phyloP scores from a whole-genome alignment of 2,888 invertebrate species.

The Ditylenchus weischeri region DNA sequence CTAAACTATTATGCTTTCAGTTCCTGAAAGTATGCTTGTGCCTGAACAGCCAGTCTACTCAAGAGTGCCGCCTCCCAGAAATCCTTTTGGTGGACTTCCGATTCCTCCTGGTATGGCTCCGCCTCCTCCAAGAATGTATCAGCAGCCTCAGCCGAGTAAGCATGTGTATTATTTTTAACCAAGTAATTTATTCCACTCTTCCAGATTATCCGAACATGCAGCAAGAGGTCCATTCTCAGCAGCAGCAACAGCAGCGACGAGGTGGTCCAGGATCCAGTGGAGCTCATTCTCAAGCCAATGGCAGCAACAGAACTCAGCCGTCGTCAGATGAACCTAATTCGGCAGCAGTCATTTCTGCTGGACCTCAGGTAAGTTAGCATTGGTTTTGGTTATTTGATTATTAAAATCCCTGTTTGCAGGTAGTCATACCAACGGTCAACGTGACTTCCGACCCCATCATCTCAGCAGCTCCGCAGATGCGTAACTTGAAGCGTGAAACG shows the following conservation, averaged over 20 bases:
- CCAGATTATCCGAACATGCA: background rate
- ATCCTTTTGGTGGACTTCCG: background rate
- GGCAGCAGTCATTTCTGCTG: conserved; percentile 32
- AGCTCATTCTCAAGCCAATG: background rate
- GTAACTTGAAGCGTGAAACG: conserved; percentile 70
- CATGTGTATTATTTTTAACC: background rate
- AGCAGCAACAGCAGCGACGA: background rate
- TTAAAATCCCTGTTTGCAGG: background rate
- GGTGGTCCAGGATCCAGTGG: background rate
- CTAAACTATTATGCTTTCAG: conserved; percentile 8
- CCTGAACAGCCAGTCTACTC: conserved; percentile 17
- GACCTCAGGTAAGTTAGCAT: conserved; percentile 26
- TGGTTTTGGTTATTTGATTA: background rate
- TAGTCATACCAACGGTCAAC: conserved; percentile 11
- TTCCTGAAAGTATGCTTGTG: conserved; percentile 24
- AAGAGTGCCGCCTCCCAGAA: conserved; percentile 9
- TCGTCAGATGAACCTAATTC: conserved; percentile 18
- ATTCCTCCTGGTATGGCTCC: conserved; percentile 26
- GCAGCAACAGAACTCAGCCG: conserved; percentile 10
- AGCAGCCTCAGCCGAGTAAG: background rate
- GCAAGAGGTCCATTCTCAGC: background rate
- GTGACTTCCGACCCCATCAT: conserved; percentile 33
- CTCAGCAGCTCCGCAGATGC: conserved; percentile 91
- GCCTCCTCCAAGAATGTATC: conserved; percentile 12
- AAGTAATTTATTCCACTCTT: background rate